Evolutionary conservation across 2,797 vertebrate genomes (phyloP).

Genomic region (Zalophus californianus): DNA sequence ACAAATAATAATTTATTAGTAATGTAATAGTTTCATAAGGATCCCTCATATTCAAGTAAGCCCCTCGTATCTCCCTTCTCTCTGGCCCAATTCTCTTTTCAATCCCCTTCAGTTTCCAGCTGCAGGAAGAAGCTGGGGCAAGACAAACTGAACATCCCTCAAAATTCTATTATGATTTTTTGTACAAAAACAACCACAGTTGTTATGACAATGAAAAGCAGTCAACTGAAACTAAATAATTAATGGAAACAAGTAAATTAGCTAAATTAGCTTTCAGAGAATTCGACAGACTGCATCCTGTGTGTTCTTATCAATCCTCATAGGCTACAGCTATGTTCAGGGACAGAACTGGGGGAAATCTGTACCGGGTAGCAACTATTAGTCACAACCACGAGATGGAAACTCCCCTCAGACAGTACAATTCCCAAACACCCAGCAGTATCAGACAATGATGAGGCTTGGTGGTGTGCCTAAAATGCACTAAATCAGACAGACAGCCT

Average conservation of each 20-base stretch:
- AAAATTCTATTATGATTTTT: background rate
- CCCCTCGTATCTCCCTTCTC: background rate
- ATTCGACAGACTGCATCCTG: constrained; percentile 7
- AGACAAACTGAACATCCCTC: constrained; percentile 11
- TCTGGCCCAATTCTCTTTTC: background rate
- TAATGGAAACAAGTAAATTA: constrained; percentile 62
- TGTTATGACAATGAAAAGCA: constrained; percentile 59
- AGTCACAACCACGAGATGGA: background rate
- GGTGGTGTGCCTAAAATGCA: background rate
- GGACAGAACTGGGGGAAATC: constrained; percentile 9
- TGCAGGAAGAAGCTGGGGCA: background rate
- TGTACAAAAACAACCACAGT: constrained; percentile 1
- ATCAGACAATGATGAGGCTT: background rate
- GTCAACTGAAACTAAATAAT: constrained; percentile 65
- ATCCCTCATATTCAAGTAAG: background rate
- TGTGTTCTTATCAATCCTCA: background rate
- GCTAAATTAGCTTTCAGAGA: constrained; percentile 55
- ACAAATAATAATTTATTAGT: background rate
- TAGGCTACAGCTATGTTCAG: background rate
- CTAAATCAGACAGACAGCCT: background rate
- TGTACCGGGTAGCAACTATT: background rate
- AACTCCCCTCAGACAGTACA: background rate
- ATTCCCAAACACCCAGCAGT: background rate
- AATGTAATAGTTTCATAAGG: background rate
- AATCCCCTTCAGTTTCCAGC: background rate